Evolutionary conservation across 2,888 invertebrate species (phyloP).

Genomic region (Sminthurides aquaticus): DNA sequence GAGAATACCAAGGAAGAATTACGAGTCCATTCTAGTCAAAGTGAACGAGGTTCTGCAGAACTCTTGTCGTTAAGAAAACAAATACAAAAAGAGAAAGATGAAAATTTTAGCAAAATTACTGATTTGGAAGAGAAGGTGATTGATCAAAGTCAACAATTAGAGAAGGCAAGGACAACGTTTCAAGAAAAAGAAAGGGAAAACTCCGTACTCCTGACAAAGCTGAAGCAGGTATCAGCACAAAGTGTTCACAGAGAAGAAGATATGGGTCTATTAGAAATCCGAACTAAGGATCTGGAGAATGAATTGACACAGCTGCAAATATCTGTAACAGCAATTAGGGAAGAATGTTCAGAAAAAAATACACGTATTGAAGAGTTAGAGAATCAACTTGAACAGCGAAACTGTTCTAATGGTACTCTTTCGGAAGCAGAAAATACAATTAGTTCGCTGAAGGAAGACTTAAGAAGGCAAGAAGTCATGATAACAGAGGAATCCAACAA

Average conservation of each 20-base stretch:
- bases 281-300: not conserved
- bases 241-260: not conserved
- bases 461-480: not conserved
- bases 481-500: not conserved
- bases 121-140: not conserved
- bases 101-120: not conserved
- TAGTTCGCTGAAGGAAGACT: not conserved
- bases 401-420: not conserved
- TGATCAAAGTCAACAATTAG: not conserved
- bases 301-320: not conserved
- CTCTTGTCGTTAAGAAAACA: not conserved
- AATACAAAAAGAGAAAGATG: not conserved
- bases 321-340: not conserved
- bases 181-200: not conserved
- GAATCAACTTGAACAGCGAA: not conserved
- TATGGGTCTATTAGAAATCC: not conserved
- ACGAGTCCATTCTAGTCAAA: not conserved
- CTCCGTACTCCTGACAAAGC: not conserved
- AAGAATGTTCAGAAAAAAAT: not conserved
- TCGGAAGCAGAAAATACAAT: not conserved
- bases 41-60: not conserved
- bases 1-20: slow-evolving; percentile 6
- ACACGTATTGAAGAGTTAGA: not conserved
- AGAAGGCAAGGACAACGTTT: not conserved
- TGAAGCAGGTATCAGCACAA: not conserved